Conservation (phyloP, 2,113 vertebrate genomes). For the Agapornis roseicollis region DNA sequence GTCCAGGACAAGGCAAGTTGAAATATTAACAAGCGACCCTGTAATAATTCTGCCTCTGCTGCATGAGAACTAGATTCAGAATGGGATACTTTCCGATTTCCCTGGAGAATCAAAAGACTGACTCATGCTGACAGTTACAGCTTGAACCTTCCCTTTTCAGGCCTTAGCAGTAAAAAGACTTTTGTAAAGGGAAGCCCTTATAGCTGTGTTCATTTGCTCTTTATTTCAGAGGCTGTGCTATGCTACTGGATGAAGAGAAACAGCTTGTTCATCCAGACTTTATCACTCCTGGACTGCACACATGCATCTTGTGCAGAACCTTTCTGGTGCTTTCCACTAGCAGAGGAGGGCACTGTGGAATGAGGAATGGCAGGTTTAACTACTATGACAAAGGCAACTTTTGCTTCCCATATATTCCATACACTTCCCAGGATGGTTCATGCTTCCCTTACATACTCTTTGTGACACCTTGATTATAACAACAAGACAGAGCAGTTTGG, state of each 20-base stretch:
- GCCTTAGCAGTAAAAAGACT: neutral
- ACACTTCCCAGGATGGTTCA: neutral
- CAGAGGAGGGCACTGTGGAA: neutral
- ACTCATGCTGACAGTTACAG: neutral
- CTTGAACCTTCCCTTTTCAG: neutral
- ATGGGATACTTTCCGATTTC: neutral
- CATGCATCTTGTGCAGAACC: neutral
- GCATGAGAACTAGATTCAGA: neutral
- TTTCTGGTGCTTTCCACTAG: neutral
- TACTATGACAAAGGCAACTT: neutral
- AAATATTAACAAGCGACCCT: neutral
- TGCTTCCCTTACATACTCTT: neutral
- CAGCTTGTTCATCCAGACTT: neutral
- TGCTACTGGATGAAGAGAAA: neutral
- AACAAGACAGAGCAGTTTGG: neutral
- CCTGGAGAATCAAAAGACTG: neutral
- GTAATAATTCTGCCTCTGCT: neutral
- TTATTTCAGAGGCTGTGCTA: neutral
- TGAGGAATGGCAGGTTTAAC: neutral
- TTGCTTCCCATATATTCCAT: neutral
- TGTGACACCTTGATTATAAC: neutral
- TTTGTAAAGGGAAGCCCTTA: neutral
- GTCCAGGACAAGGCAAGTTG: neutral
- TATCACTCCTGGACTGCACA: neutral
- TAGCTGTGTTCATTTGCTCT: neutral